These are phyloP conservation scores for Meriones unguiculatus DNA, from an alignment of 2,113 vertebrate genomes.

Conservation along the genomic window DNA sequence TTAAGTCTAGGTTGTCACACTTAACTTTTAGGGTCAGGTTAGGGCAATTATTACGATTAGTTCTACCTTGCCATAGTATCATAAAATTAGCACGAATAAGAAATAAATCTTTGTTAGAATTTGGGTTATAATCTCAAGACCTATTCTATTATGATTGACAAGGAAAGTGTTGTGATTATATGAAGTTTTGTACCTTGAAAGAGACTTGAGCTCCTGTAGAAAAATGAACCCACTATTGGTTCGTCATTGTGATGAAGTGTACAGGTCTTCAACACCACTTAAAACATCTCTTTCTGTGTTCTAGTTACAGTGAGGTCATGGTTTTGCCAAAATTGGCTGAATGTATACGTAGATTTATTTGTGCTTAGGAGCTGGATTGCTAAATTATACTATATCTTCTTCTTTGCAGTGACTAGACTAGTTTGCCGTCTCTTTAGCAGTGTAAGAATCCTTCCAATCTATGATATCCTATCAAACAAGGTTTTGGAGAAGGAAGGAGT, in stretches of 20 bases:
- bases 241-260: background rate
- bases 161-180: background rate
- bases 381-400: background rate
- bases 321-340: background rate
- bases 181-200: background rate
- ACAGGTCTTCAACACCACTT: background rate
- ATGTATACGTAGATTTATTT: background rate
- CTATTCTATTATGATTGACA: background rate
- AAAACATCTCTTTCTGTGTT: background rate
- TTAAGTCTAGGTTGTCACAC: background rate
- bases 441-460: background rate
- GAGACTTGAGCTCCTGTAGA: background rate
- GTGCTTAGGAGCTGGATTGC: background rate
- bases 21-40: background rate
- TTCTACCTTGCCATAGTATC: background rate
- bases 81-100: background rate
- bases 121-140: background rate
- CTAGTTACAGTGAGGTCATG: background rate
- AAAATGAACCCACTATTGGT: background rate
- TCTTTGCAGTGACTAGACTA: background rate
- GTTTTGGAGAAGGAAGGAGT: background rate
- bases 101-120: background rate
- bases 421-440: background rate
- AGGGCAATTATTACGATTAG: background rate
- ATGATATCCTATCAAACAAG: constrained; percentile 4